Conservation (phyloP, 2,113 vertebrate species). For the Chaenocephalus aceratus region DNA sequence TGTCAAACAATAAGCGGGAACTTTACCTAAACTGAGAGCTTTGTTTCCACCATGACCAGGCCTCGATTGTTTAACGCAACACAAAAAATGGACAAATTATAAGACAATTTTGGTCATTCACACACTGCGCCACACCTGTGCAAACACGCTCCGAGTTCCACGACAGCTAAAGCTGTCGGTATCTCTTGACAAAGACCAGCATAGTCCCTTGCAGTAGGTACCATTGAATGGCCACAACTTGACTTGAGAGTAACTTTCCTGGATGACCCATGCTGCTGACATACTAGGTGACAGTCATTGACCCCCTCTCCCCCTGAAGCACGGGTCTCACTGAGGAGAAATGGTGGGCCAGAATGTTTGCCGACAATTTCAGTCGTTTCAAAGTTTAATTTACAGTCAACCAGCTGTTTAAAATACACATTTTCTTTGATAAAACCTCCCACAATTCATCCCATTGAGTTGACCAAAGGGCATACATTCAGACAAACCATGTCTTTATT, state of each 20-base stretch:
- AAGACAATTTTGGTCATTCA: slow-evolving; percentile 13
- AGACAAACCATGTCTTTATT: slow-evolving; percentile 71
- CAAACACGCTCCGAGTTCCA: slow-evolving; percentile 66
- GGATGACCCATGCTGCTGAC: slow-evolving; percentile 84
- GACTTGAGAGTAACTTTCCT: slow-evolving; percentile 86
- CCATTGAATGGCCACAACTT: slow-evolving; percentile 87
- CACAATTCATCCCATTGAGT: slow-evolving; percentile 12
- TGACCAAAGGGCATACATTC: slow-evolving; percentile 65
- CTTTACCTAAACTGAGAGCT: slow-evolving; percentile 59
- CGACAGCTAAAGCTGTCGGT: slow-evolving; percentile 66
- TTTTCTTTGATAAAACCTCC: slow-evolving; percentile 1
- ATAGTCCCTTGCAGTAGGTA: slow-evolving; percentile 81
- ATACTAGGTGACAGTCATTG: slow-evolving; percentile 65
- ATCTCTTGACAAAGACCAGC: slow-evolving; percentile 81
- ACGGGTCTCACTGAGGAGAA: slow-evolving; percentile 65
- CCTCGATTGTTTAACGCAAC: slow-evolving; percentile 24
- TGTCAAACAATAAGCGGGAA: slow-evolving; percentile 71
- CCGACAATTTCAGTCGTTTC: slow-evolving; percentile 42
- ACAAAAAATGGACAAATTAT: no score
- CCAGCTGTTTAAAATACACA: background rate
- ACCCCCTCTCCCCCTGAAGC: slow-evolving; percentile 52
- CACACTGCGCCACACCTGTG: slow-evolving; percentile 25
- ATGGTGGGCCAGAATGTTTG: slow-evolving; percentile 74
- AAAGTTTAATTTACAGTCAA: slow-evolving; percentile 14
- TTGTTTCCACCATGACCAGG: slow-evolving; percentile 58